Base-by-base conservation (phyloP, 92 coral and sea anemone genomes). In the Muricea muricata region DNA sequence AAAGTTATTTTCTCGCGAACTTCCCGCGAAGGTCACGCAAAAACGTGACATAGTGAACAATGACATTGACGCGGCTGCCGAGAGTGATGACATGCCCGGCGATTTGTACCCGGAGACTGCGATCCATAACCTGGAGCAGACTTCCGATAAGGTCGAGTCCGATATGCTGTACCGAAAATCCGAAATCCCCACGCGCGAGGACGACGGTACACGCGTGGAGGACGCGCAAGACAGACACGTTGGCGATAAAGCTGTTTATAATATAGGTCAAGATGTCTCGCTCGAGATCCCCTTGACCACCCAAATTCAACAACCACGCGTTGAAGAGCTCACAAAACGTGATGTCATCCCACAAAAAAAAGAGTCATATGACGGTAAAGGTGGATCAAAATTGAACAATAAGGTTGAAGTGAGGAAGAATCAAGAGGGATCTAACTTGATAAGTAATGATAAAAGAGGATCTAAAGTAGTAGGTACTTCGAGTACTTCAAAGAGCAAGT, bases 31-130 rank as follows among this genome's bases (percentile, higher is more conserved):
- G 18, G 37, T 20, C 60, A 20, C 60, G 18, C 60, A 52, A 25
- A 63, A 30, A 63, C 70, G 70, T 31, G 35, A 63, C 23, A 11
- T 63, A 30, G n/a, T 12, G 58, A 78, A 32, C 15, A 47, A 26
- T 17, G 18, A 75, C 34, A 11, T 7, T 56, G 83, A 58, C 46
- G 17, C 81, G 12, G 25, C 32, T 40, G 63, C 65, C 14, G 80
- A 75, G 29, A 65, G 80, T 13, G 56, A 75, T 20, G 54, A 29
- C 23, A 58, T 30, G 11, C 83, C 83, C 13, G 83, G 83, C 7
- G 34, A 78, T 56, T 78, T 78, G 65, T 78, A 28, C 71, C 83
- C 83, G 54, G 83, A 78, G 71, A 57, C 83, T 11, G 83, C 41
- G 35, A 55, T 77, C 13, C 82, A 77, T 37, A 77, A 57, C 32